Evolutionary conservation across 2,797 vertebrate species (phyloP), one percentile per base, ranked within the genome.

Genomic region (Galagoides demidoff): DNA sequence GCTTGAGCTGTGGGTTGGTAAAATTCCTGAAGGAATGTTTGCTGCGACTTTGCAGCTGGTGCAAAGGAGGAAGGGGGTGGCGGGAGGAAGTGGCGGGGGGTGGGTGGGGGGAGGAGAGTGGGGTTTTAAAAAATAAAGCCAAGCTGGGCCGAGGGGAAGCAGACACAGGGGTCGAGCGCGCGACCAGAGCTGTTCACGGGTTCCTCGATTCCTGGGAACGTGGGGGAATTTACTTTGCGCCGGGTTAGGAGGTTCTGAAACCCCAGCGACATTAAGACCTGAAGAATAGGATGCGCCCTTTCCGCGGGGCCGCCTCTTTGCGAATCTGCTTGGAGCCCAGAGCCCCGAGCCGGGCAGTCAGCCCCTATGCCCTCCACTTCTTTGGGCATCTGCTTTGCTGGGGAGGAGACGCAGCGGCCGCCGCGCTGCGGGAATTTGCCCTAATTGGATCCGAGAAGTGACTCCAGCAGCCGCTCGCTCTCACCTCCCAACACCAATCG

Each of bases 41-140:
- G 97, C 91, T 94, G 79, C 43, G 89, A 91, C 77, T 95, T 61
- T 61, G 96, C 95, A 96, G 97, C 97, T 94, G 92, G 97, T 97
- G 97, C 97, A 96, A 90, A 88, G 91, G 73, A 96, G 83, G 85
- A 94, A 97, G 86, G 71, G 85, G 88, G 81, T 89, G 74, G 90
- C 82, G 92, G 77, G 43, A 94, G 89, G 96, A 96, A 94, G 96
- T 92, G 82, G 95, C 37, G 71, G 63, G 70, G 66, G 68, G 64
- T 55, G 70, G n/a, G n/a, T n/a, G n/a, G n/a, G n/a, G 64, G 73
- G 82, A 17, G 85, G 85, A 70, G 66, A 59, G 77, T 39, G 77
- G 93, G 83, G 55, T 91, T 90, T 90, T 97, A 92, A 85, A 94
- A 96, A 96, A 95, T 76, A 92, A 90, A 95, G 94, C 89, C 78